Base-by-base conservation (phyloP, 2,888 invertebrate species). In the Acanthopleura granulata region DNA sequence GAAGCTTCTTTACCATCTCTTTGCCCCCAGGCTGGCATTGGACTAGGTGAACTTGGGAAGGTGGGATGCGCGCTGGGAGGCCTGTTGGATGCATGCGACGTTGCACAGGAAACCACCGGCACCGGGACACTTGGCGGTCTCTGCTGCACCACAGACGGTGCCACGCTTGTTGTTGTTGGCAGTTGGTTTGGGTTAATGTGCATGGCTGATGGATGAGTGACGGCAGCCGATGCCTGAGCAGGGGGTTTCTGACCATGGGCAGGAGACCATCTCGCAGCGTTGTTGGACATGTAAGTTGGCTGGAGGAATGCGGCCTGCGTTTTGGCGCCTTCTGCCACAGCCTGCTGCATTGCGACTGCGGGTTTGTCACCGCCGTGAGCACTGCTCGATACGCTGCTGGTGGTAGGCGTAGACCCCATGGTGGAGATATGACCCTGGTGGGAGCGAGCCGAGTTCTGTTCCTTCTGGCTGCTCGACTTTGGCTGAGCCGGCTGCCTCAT, bases 181-280 rank as follows among this genome's bases (percentile, higher is more conserved):
- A 49, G 49, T 9, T 71, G 71, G 16, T 49, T 49, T 3, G 50
- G 50, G 14, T 71, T 71, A 6, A 71, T 25, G 25, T 71, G 71
- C 71, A 71, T 71, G 18, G 71, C 71, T 22, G 71, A 71, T 11
- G 71, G 71, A 71, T 71, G 71, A 25, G 16, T 49, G n/a, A 49
- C 12, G 15, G 71, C 16, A 16, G 71, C 50, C 3, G 71, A 71
- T 3, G 71, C 50, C 9, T 71, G 40, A 22, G 71, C 40, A 49
- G 71, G 71, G 6, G 71, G 71, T 49, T 22, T 16, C 25, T 71
- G 71, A 12, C 49, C 71, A 49, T 49, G 29, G 79, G 80, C 25
- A 78, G 71, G 22, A 77, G 80, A 14, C 77, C 75, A 22, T 76
- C 81, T 16, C 77, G 80, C 30, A 75, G 78, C 50, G 12, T 57